Evolutionary conservation across 2,888 invertebrate species (phyloP).

Genomic region (Chrysodeixis includens): DNA sequence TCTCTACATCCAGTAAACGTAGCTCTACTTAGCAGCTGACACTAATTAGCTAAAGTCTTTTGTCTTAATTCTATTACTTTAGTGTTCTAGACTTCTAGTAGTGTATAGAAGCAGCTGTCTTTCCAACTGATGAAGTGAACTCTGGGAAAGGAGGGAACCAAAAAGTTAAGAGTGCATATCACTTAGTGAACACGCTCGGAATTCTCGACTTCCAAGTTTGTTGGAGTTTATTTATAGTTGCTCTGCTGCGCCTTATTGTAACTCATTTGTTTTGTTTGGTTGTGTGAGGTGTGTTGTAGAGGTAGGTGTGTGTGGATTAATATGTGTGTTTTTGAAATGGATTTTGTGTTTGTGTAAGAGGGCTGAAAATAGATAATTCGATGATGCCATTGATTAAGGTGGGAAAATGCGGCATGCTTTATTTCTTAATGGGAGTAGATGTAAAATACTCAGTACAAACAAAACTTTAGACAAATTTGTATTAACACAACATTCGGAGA

Average conservation of each 20-base stretch:
- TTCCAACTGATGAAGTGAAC: conserved; percentile 55
- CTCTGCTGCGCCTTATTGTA: conserved; percentile 15
- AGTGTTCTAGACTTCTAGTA: conserved; percentile 43
- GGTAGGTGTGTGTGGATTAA: background rate
- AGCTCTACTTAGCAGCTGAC: conserved; percentile 38
- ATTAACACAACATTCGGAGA: no score
- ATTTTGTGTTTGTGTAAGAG: no score
- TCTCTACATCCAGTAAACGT: background rate
- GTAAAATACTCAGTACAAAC: no score
- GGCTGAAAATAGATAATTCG: no score
- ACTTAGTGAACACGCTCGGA: conserved; percentile 54
- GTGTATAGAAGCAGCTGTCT: conserved; percentile 51
- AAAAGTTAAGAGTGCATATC: conserved; percentile 62
- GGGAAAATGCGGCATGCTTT: no score
- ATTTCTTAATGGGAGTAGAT: no score
- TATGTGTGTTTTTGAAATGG: background rate
- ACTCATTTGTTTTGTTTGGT: conserved; percentile 38
- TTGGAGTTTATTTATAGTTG: conserved; percentile 40
- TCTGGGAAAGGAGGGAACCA: conserved; percentile 32
- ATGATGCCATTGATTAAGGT: no score
- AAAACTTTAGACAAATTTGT: no score
- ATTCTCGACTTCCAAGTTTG: conserved; percentile 37
- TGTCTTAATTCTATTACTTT: conserved; percentile 55
- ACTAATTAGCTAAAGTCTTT: conserved; percentile 66
- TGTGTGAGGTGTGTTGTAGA: conserved; percentile 13